These are phyloP conservation scores for Rhinophrynus dorsalis DNA, from an alignment of 2,797 vertebrate genomes.

Conservation along the genomic window DNA sequence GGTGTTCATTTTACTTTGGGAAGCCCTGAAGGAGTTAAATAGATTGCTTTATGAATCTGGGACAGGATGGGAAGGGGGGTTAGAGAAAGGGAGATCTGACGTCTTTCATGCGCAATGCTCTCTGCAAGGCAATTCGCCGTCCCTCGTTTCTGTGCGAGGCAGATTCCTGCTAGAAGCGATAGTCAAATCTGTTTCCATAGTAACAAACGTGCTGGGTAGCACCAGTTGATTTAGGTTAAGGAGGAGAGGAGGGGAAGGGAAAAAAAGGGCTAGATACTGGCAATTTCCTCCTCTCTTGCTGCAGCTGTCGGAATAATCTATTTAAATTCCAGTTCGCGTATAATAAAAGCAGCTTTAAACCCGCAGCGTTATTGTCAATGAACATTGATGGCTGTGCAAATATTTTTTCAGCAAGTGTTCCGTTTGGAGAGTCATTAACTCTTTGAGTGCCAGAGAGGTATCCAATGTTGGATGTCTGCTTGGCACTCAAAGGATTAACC, in stretches of 20 bases:
- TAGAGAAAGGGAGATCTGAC: conserved; percentile 4
- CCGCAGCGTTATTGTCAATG: neutral
- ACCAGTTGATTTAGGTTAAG: neutral
- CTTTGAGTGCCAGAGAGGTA: too few species aligned
- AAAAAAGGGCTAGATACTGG: neutral
- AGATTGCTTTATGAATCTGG: conserved; percentile 10
- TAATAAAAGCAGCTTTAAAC: neutral
- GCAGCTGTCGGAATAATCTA: neutral
- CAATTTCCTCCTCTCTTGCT: neutral
- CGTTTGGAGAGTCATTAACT: neutral
- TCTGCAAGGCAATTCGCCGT: neutral
- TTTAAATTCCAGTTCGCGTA: neutral
- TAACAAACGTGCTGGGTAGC: conserved; percentile 17
- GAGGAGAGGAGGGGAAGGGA: neutral
- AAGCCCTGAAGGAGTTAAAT: conserved; percentile 7
- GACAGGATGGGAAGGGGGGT: neutral
- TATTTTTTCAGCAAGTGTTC: neutral
- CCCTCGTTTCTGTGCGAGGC: neutral
- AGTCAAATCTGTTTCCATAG: conserved; percentile 31
- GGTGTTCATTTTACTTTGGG: too few species aligned
- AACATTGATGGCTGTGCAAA: neutral
- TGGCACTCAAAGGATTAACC: too few species aligned
- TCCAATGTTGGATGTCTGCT: too few species aligned
- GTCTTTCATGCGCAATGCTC: conserved; percentile 30
- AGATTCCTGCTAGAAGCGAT: neutral